Evolutionary conservation across 1,140 invertebrate species (phyloP).

Genomic region (Conopomorpha cramerella): DNA sequence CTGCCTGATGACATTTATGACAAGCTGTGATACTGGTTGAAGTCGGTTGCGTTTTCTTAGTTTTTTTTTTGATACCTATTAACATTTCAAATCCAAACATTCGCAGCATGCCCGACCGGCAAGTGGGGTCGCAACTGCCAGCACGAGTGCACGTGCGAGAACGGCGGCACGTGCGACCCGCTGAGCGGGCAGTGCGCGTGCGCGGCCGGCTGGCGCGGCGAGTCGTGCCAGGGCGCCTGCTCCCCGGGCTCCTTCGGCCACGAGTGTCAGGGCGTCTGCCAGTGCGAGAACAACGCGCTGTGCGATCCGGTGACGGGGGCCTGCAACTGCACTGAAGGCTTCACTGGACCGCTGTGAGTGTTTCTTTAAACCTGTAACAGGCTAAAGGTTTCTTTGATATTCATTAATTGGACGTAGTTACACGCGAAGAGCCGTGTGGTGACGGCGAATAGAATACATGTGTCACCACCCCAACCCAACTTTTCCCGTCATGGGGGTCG

Average conservation of each 20-base stretch:
- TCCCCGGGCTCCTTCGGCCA: constrained; percentile 73
- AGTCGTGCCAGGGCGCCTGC: constrained; percentile 71
- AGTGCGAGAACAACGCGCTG: constrained; percentile 82
- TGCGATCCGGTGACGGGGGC: constrained; percentile 77
- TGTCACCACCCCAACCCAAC: neutral
- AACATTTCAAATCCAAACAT: too few relatives aligned
- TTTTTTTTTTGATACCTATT: too few relatives aligned
- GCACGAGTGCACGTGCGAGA: constrained; percentile 83
- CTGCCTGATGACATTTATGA: too few relatives aligned
- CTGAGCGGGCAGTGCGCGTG: constrained; percentile 74
- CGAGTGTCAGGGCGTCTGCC: constrained; percentile 75
- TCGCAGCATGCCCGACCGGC: constrained; percentile 66
- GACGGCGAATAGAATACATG: neutral
- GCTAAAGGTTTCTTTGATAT: neutral
- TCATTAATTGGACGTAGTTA: neutral
- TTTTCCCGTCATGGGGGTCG: neutral
- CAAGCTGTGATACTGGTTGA: too few relatives aligned
- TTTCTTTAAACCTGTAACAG: neutral
- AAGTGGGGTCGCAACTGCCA: constrained; percentile 78
- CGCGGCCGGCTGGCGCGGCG: constrained; percentile 70
- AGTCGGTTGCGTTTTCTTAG: too few relatives aligned
- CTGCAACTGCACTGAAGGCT: constrained; percentile 71
- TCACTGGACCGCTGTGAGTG: constrained; percentile 63
- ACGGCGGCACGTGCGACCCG: constrained; percentile 81
- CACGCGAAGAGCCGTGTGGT: neutral